phyloP scores from a whole-genome alignment of 2,888 invertebrate genomes.

The Tinea trinotella region DNA sequence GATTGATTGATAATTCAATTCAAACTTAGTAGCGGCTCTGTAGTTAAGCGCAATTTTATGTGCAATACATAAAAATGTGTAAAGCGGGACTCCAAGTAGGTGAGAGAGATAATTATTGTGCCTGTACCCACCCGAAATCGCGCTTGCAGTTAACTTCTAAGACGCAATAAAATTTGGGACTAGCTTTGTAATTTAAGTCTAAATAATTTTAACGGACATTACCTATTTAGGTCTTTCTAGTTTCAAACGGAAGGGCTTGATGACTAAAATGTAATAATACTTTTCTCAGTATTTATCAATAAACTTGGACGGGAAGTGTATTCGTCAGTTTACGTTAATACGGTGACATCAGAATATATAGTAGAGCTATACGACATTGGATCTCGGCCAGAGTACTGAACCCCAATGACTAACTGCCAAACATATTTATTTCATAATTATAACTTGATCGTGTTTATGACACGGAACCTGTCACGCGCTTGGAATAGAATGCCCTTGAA shows the following conservation, averaged over 20 bases:
- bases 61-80: too few relatives aligned
- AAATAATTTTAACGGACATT: not conserved
- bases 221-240: not conserved
- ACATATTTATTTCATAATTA: slow-evolving; percentile 16
- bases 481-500: slow-evolving; percentile 3
- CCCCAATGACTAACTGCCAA: slow-evolving; percentile 4
- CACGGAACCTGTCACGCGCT: slow-evolving; percentile 19
- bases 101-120: too few relatives aligned
- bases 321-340: not conserved
- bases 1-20: too few relatives aligned
- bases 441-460: slow-evolving; percentile 18
- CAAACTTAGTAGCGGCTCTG: too few relatives aligned
- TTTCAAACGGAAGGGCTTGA: not conserved
- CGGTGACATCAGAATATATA: slow-evolving; percentile 2
- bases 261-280: not conserved
- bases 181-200: too few relatives aligned
- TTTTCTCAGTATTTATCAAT: slow-evolving; percentile 1
- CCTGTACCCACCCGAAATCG: too few relatives aligned
- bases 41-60: too few relatives aligned
- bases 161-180: too few relatives aligned
- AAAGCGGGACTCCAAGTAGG: too few relatives aligned
- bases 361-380: slow-evolving; percentile 1
- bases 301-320: not conserved
- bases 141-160: too few relatives aligned
- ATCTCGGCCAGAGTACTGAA: not conserved